Base-by-base conservation (phyloP, 1,140 invertebrate species). In the Dufourea novaeangliae region DNA sequence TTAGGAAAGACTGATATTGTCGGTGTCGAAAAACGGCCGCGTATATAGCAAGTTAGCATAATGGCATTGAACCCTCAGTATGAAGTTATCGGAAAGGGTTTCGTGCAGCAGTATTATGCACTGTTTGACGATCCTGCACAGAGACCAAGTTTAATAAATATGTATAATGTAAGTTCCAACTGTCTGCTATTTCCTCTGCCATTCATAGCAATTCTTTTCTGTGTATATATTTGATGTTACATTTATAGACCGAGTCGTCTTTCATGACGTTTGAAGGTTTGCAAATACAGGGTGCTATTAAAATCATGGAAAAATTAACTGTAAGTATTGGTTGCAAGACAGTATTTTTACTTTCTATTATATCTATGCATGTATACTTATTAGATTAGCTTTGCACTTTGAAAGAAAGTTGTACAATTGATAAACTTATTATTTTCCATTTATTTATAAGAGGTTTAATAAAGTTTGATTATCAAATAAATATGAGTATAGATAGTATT, bases 251-350 rank as follows among this genome's bases (percentile, higher is more conserved):
- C 46, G 97, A 97, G 89, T 95, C 96, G 57, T 98, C 97, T 0
- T 97, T 98, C 87, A 98, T 99, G 97, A 97, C 97, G 32, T 99
- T 98, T 93, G 98, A 99, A 94, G 98, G 97, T 59, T 93, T 96
- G 66, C 97, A 98, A 93, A 94, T 98, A 82, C 97, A 98, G 94
- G 98, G 98, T 90, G 95, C 96, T 86, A 93, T 95, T 79, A 98
- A 98, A 94, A 98, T 99, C 87, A 97, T 98, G 95, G 97, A 98
- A 93, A 98, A 98, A 94, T 94, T 98, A 88, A 96, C 94, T 94
- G 97, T 98, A 92, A 96, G 96, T 94, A 85, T 74, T 56, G 14
- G 17, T n/a, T 11, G 20, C 20, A 32, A 50, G 39, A n/a, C n/a
- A 32, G 7, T 52, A 25, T 44, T 1, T n/a, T 50, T 20, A 20